Percentiles rank a stretch among this genome's conserved stretches.
Conservation (phyloP, 2,113 vertebrate species). For the Dipodomys spectabilis region DNA sequence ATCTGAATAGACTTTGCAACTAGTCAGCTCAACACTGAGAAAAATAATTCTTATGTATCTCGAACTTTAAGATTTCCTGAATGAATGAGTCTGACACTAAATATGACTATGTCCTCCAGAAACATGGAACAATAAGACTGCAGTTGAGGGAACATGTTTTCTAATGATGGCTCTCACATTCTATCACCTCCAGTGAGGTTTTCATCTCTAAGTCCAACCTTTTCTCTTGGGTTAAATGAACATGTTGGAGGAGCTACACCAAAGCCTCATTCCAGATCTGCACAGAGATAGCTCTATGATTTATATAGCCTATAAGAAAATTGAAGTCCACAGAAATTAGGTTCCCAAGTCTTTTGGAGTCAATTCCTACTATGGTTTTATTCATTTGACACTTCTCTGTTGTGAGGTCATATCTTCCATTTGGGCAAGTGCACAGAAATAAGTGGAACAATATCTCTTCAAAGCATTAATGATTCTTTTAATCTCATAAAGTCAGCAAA, state of each 20-base stretch:
- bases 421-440: background rate
- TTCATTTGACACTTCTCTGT: background rate
- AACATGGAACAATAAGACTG: background rate
- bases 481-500: background rate
- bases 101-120: background rate
- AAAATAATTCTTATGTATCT: background rate
- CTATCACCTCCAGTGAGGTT: background rate
- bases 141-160: background rate
- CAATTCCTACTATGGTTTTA: constrained; percentile 23
- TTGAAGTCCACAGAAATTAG: background rate
- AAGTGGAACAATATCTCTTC: background rate
- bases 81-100: constrained; percentile 4
- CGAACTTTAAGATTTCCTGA: background rate
- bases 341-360: background rate
- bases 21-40: background rate
- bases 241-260: background rate
- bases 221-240: background rate
- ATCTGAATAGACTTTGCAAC: background rate
- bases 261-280: background rate
- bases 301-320: constrained; percentile 26
- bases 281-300: background rate
- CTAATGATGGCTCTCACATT: no score
- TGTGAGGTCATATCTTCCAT: background rate
- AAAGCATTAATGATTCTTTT: background rate
- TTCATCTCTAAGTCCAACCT: background rate